Evolutionary conservation across 2,888 invertebrate genomes (phyloP).

Genomic region (Lycocerus yunnanus): DNA sequence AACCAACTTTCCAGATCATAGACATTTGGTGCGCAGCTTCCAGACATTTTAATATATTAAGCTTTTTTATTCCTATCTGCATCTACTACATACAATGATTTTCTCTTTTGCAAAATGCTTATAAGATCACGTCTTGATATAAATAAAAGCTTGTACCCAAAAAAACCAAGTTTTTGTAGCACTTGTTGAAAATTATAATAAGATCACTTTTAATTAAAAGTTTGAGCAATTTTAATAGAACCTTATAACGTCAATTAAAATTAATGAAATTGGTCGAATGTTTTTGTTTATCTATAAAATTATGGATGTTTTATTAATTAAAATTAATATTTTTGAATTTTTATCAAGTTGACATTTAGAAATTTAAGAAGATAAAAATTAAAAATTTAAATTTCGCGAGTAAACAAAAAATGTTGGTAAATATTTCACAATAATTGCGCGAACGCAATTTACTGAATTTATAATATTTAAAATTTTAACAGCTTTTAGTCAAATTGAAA

Average conservation of each 20-base stretch:
- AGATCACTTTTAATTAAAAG: not conserved
- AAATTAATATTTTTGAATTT: not conserved
- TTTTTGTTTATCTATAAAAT: not conserved
- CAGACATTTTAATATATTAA: too few relatives aligned
- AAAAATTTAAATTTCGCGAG: not conserved
- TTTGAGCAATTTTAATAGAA: not conserved
- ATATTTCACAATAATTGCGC: not conserved
- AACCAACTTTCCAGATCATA: too few relatives aligned
- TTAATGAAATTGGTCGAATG: not conserved
- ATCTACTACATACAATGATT: too few relatives aligned
- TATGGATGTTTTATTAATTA: not conserved
- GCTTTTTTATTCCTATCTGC: too few relatives aligned
- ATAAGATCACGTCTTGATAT: too few relatives aligned
- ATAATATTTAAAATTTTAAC: not conserved
- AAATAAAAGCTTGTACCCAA: too few relatives aligned
- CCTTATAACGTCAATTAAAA: not conserved
- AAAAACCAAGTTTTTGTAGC: too few relatives aligned
- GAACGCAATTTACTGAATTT: not conserved
- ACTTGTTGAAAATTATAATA: not conserved
- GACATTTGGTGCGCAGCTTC: too few relatives aligned
- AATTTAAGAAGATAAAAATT: not conserved
- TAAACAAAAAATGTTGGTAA: not conserved
- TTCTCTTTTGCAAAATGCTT: too few relatives aligned
- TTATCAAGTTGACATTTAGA: not conserved
- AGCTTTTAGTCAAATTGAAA: not conserved